Evolutionary conservation across 2,797 vertebrate species (phyloP).

Genomic region (Pampus argenteus): DNA sequence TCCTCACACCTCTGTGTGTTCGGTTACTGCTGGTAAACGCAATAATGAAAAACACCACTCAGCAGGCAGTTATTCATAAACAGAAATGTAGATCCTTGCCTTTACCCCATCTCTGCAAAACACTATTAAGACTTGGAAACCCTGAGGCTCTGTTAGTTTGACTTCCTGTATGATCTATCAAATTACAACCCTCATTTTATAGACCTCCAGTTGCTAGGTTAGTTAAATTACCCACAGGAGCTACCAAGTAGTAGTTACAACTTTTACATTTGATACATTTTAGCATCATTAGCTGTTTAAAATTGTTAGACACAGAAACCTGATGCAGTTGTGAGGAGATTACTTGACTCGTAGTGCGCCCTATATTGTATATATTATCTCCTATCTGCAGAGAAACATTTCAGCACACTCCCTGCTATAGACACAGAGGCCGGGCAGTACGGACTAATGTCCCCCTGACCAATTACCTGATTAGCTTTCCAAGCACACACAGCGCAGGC

Average conservation of each 20-base stretch:
- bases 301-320: slow-evolving; percentile 37
- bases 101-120: slow-evolving; percentile 28
- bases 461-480: slow-evolving; percentile 81
- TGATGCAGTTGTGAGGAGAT: slow-evolving; percentile 17
- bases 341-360: not conserved
- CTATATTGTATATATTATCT: too few relatives aligned
- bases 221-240: slow-evolving; percentile 70
- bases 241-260: slow-evolving; percentile 65
- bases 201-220: slow-evolving; percentile 67
- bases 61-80: too few relatives aligned
- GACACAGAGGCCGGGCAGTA: slow-evolving; percentile 52
- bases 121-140: slow-evolving; percentile 47
- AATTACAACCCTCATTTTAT: slow-evolving; percentile 70
- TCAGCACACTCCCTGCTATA: slow-evolving; percentile 31
- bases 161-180: slow-evolving; percentile 63
- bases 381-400: too few relatives aligned
- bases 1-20: slow-evolving; percentile 4
- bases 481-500: slow-evolving; percentile 64
- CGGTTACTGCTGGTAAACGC: slow-evolving; percentile 20
- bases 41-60: slow-evolving; percentile 38
- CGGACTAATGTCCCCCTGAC: slow-evolving; percentile 75
- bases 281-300: slow-evolving; percentile 48
- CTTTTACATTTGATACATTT: slow-evolving; percentile 57
- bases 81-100: slow-evolving; percentile 22
- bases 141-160: slow-evolving; percentile 42